Percentiles rank a stretch among this genome's conserved stretches.
phyloP scores from a whole-genome alignment of 2,888 invertebrate species.

The Drosophila testacea region DNA sequence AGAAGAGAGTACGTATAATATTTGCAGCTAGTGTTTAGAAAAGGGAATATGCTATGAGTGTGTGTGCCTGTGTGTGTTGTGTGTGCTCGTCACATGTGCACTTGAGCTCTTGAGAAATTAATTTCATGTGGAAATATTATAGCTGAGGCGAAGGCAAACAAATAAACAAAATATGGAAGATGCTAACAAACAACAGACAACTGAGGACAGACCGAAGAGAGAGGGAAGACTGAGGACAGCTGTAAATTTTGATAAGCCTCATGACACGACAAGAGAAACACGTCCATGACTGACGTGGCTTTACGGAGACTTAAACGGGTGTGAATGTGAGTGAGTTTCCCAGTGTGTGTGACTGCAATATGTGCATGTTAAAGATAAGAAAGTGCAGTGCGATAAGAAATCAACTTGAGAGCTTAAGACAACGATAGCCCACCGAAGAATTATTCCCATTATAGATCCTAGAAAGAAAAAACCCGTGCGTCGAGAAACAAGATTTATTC shows the following conservation, averaged over 20 bases:
- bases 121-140: conserved; percentile 81
- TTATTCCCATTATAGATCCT: background rate
- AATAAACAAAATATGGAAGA: conserved; percentile 63
- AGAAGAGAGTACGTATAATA: conserved; percentile 42
- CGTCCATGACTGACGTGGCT: conserved; percentile 43
- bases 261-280: conserved; percentile 34
- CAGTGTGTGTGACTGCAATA: conserved; percentile 10
- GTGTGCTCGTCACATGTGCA: conserved; percentile 74
- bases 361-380: conserved; percentile 13
- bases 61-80: conserved; percentile 19
- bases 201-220: conserved; percentile 13
- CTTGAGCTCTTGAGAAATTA: conserved; percentile 81
- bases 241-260: conserved; percentile 70
- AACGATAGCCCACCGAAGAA: background rate
- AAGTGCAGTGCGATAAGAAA: conserved; percentile 14
- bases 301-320: conserved; percentile 22
- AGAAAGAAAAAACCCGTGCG: too few species aligned
- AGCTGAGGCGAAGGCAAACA: conserved; percentile 60
- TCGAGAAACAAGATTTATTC: too few species aligned
- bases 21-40: conserved; percentile 76
- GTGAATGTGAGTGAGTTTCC: conserved; percentile 10
- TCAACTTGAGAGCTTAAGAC: background rate
- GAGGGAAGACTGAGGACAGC: conserved; percentile 55
- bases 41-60: conserved; percentile 50
- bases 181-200: conserved; percentile 27